Evolutionary conservation across 2,113 vertebrate genomes (phyloP), one percentile per base, ranked within the genome.

Genomic region (Colaptes auratus): DNA sequence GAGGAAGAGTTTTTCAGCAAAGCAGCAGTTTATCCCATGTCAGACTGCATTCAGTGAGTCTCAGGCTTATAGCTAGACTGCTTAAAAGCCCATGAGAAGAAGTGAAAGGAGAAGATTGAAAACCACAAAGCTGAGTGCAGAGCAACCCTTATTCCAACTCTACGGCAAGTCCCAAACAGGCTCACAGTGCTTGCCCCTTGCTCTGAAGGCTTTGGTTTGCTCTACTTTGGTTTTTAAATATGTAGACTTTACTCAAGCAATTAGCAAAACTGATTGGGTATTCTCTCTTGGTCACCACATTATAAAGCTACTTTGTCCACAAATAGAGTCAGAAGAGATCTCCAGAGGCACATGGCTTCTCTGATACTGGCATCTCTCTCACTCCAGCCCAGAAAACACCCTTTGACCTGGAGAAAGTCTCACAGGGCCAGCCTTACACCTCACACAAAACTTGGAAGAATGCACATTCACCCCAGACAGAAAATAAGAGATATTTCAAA

Each of bases 401-500:
- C 61, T 20, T 9, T n/a, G 70, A 35, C 13, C 25, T 31, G 35
- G 10, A 82, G n/a, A 46, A 63, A 90, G 55, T 17, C 31, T 36
- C 20, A 31, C 17, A 4, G 6, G 14, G 33, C 12, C 35, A 42
- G 50, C 56, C 63, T 7, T 61, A 15, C 23, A 61, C 15, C 53
- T 77, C 89, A 67, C 15, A 23, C 33, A 59, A 50, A 33, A 42
- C 27, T 65, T n/a, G 59, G 24, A 72, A 91, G 52, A 96, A 77
- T 3, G 59, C 64, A 84, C 88, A 15, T 58, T 94, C 50, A 89
- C 23, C 17, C 69, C 90, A 85, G 60, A 95, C 55, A 95, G 74
- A 94, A 96, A 92, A 84, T 39, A 16, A 87, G 69, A 92, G 76
- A 86, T 71, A 77, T 74, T 75, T 67, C 60, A 8, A 66, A 65